Evolutionary conservation across 2,888 invertebrate species (phyloP).

Genomic region (Tetanocera ferruginea): DNA sequence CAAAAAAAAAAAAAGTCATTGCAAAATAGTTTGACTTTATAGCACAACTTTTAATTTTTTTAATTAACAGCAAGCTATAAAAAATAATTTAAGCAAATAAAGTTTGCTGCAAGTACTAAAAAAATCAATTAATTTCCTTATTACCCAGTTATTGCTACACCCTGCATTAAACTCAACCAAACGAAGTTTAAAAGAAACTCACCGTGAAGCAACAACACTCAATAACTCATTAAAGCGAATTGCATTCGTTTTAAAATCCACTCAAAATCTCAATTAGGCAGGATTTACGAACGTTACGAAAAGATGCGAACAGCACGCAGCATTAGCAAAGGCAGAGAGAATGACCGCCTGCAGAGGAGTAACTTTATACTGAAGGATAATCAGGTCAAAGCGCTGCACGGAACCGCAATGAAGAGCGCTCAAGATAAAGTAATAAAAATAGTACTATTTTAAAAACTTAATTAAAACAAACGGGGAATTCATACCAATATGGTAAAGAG

Average conservation of each 20-base stretch:
- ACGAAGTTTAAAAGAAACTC: not conserved
- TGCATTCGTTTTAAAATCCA: conserved; percentile 28
- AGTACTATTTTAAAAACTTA: no score
- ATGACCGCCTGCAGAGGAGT: not conserved
- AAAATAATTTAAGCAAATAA: not conserved
- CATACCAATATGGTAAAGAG: no score
- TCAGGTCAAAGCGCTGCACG: not conserved
- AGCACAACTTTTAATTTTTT: no score
- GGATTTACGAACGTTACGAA: not conserved
- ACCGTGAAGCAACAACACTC: conserved; percentile 8
- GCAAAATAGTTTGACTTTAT: no score
- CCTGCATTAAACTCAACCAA: not conserved
- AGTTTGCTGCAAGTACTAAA: not conserved
- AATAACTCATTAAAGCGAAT: conserved; percentile 30
- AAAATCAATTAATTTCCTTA: not conserved
- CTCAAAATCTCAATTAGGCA: conserved; percentile 33
- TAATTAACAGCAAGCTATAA: no score
- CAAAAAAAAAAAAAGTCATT: no score
- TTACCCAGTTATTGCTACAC: not conserved
- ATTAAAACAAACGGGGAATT: no score
- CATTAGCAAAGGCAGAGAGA: not conserved
- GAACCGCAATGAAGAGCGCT: not conserved
- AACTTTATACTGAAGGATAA: not conserved
- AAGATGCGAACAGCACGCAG: not conserved
- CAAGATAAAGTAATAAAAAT: conserved; percentile 3